A percentile compares a stretch with the other conserved stretches of the same genome.
Conservation (phyloP, 1,140 invertebrate species). For the Acromyrmex echinatior region DNA sequence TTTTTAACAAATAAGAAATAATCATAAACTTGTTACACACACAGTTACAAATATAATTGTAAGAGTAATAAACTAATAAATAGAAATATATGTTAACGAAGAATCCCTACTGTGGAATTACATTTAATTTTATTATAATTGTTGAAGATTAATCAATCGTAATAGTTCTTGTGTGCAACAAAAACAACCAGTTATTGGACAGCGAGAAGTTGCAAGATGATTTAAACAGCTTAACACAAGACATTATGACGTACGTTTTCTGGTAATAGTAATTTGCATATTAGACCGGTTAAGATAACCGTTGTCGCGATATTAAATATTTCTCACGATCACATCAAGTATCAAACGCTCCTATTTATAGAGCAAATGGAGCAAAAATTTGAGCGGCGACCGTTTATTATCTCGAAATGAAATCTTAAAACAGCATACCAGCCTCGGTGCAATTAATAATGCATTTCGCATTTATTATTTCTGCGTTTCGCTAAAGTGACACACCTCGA, state of each 20-base stretch:
- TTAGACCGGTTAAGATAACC: slow-evolving; percentile 12
- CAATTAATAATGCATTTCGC: slow-evolving; percentile 58
- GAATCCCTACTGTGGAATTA: not conserved
- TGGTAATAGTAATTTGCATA: not conserved
- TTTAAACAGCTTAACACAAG: not conserved
- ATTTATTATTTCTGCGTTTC: slow-evolving; percentile 44
- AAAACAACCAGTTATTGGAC: not conserved
- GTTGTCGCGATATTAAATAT: slow-evolving; percentile 12
- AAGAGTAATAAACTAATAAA: not conserved
- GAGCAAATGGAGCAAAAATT: slow-evolving; percentile 37
- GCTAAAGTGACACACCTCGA: slow-evolving; percentile 55
- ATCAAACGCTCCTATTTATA: slow-evolving; percentile 10
- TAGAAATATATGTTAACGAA: not conserved
- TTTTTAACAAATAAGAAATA: not conserved
- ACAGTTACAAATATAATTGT: not conserved
- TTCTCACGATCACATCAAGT: slow-evolving; percentile 35
- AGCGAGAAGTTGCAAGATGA: not conserved
- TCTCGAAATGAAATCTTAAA: slow-evolving; percentile 43
- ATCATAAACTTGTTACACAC: not conserved
- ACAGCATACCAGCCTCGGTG: slow-evolving; percentile 8
- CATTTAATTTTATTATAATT: not conserved
- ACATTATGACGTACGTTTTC: slow-evolving; percentile 10
- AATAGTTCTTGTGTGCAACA: not conserved
- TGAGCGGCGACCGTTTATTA: slow-evolving; percentile 7
- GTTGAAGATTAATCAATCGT: not conserved